Evolutionary conservation across 2,113 vertebrate genomes (phyloP), one percentile per base, ranked within the genome.

Genomic region (Notothenia coriiceps): DNA sequence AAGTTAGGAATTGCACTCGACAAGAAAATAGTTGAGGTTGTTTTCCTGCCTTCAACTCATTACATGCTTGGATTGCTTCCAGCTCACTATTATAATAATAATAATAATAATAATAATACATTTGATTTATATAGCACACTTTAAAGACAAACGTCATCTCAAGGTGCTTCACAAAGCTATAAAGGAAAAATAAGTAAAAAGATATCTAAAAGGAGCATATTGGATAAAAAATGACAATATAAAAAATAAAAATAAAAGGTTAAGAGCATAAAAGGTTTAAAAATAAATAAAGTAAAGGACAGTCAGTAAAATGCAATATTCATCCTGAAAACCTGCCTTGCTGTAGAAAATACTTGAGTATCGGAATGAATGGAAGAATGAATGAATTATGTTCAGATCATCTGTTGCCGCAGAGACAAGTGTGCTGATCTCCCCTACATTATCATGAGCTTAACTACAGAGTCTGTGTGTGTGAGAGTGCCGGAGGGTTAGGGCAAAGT

Each of bases 401-500:
- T 11, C 33, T 29, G 12, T 44, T 56, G 5, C 29, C 44, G 22
- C n/a, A 56, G 62, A 66, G 51, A 63, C 29, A 64, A 46, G 29
- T 15, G 4, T 14, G 22, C 18, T 44, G 55, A 76, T 65, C 35
- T 75, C 2, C 49, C 13, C 55, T n/a, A 44, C 52, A 73, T 66
- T 0, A 47, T 54, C 1, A 7, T 10, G 33, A 46, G 4, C 15
- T 35, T 6, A n/a, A n/a, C 35, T 22, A 20, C 44, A 66, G 25
- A 67, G 50, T 66, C 12, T 17, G 35, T 49, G 17, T 50, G 13
- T 40, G 77, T 15, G 5, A n/a, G 52, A 77, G 15, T 67, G 79
- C 82, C 68, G 44, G 13, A 64, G 55, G 79, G 50, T 56, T 14
- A 77, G 46, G 35, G 29, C 29, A 40, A 80, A 70, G 20, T 57